phyloP scores from a whole-genome alignment of 2,888 invertebrate species.

The Rhagophthalmus giganteus region DNA sequence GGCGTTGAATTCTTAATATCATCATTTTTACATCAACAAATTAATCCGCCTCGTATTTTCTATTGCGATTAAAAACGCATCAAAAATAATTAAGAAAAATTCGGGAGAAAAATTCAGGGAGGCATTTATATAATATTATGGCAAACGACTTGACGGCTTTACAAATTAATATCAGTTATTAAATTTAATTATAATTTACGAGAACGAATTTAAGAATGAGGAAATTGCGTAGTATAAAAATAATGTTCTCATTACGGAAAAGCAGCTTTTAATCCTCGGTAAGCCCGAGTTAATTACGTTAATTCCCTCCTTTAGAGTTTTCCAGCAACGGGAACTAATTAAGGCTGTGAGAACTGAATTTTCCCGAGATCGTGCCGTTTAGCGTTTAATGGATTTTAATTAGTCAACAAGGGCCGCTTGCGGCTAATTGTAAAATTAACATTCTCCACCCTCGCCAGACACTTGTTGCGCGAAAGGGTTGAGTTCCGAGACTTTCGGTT shows the following conservation, averaged over 20 bases:
- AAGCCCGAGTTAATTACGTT: conserved; percentile 27
- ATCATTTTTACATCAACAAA: too few species aligned
- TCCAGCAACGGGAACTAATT: conserved; percentile 27
- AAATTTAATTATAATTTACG: too few species aligned
- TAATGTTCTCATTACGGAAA: conserved; percentile 4
- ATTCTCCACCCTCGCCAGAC: conserved; percentile 44
- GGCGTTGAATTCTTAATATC: too few species aligned
- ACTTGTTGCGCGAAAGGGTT: conserved; percentile 49
- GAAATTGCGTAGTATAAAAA: background rate
- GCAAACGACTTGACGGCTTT: too few species aligned
- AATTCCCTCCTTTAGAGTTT: conserved; percentile 23
- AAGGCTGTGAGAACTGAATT: conserved; percentile 14
- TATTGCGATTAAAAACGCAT: too few species aligned
- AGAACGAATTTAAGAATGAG: background rate
- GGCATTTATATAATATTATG: too few species aligned
- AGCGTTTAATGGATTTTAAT: conserved; percentile 46
- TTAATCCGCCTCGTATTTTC: too few species aligned
- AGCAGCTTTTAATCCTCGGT: conserved; percentile 12
- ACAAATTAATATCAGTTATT: too few species aligned
- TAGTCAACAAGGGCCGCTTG: conserved; percentile 41
- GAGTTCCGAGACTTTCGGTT: conserved; percentile 29
- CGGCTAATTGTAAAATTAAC: conserved; percentile 47
- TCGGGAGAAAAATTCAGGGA: too few species aligned
- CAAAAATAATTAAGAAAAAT: too few species aligned
- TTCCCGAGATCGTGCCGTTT: conserved; percentile 33